Evolutionary conservation across 2,888 invertebrate genomes (phyloP), one percentile per base, ranked within the genome.

Genomic region (Elmis aenea): DNA sequence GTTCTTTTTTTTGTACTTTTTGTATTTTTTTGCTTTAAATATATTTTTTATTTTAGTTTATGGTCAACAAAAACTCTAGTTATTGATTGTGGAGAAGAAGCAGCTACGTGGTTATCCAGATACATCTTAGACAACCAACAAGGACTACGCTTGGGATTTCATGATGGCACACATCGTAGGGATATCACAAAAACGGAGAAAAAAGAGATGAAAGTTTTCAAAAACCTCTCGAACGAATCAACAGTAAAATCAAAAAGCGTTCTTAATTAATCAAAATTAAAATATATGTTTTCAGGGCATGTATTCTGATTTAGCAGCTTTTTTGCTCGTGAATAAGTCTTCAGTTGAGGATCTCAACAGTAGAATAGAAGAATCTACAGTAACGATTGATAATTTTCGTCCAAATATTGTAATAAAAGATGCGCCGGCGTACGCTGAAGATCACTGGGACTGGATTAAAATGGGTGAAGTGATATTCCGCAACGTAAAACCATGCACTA

Each of bases 11-110:
- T n/a, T n/a, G n/a, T n/a, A n/a, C n/a, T n/a, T n/a, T n/a, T n/a
- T n/a, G n/a, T n/a, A n/a, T n/a, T n/a, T n/a, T n/a, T n/a, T n/a
- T n/a, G 5, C 12, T 10, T 13, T 6, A 26, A 11, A 8, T 13
- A 13, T 13, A 5, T 3, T 15, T 14, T 3, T 3, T 28, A 15
- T 13, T 26, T 8, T n/a, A 26, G 26, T 1, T 5, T 26, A 13
- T 26, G 14, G 14, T 26, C 9, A 23, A 13, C 28, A 39, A 18
- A 18, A n/a, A 11, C 34, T 4, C 13, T 22, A 3, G 11, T 28
- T 6, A 9, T 74, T 33, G 81, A 83, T 60, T 82, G 81, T 63
- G 82, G 82, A 1, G 70, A 76, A 18, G 72, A 72, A 39, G 75
- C 73, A 2, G 73, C 77, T 1, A 59, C 65, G 26, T 83, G 82